These are phyloP conservation scores for Dasypus novemcinctus DNA, from an alignment of 2,113 vertebrate genomes.

Conservation along the genomic window DNA sequence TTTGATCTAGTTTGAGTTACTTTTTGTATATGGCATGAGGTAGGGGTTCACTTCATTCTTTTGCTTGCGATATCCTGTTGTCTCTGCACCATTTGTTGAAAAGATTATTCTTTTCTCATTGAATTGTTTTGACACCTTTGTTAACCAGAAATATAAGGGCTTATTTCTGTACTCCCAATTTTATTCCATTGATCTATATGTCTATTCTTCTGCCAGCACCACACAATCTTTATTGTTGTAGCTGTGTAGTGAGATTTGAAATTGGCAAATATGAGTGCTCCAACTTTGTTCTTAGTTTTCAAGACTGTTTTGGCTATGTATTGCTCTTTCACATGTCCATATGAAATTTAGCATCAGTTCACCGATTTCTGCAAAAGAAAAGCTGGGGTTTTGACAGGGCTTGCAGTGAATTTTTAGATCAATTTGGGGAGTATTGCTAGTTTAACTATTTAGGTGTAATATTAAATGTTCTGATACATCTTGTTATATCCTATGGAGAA, in stretches of 20 bases:
- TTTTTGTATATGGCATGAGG: not conserved
- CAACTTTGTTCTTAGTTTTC: not conserved
- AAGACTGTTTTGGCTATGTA: not conserved
- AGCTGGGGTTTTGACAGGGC: too few species aligned
- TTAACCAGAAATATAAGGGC: not conserved
- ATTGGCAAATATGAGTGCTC: not conserved
- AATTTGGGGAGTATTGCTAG: too few species aligned
- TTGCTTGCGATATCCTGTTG: not conserved
- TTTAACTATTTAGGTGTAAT: too few species aligned
- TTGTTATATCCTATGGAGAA: not conserved
- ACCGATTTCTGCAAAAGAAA: too few species aligned
- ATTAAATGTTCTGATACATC: not conserved
- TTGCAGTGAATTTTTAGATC: too few species aligned
- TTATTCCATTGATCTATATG: not conserved
- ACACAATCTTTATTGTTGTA: not conserved
- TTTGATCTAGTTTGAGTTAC: too few species aligned
- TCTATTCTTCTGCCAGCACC: not conserved
- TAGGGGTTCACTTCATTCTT: not conserved
- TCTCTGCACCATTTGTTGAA: too few species aligned
- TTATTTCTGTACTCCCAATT: not conserved
- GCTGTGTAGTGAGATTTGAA: not conserved
- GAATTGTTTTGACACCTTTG: not conserved
- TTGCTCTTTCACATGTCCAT: too few species aligned
- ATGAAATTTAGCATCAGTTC: too few species aligned
- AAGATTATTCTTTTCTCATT: not conserved